A percentile compares a stretch with the other conserved stretches of the same genome.
These are phyloP conservation scores for Graptemys geographica DNA, from an alignment of 2,797 vertebrate species.

Conservation along the genomic window DNA sequence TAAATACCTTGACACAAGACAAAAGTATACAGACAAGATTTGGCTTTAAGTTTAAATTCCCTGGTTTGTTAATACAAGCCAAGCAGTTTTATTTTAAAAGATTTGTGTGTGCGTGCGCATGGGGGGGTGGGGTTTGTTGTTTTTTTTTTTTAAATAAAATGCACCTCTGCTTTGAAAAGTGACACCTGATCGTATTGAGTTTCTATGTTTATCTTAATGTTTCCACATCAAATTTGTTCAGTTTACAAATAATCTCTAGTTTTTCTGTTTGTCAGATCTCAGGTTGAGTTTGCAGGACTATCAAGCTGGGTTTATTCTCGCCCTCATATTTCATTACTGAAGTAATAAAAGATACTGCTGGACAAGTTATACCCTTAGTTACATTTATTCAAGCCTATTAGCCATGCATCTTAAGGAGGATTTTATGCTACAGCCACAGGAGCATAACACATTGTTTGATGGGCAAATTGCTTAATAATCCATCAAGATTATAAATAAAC, in stretches of 20 bases:
- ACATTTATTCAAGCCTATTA: not conserved
- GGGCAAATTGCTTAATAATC: not conserved
- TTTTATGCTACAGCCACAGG: rapidly evolving
- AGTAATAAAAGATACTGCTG: not conserved
- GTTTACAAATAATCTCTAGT: not conserved
- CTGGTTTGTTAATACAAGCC: not conserved
- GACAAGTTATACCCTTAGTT: not conserved
- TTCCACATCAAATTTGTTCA: not conserved
- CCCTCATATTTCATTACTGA: not conserved
- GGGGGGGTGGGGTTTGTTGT: no score
- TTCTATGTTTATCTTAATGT: not conserved
- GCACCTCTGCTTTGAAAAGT: not conserved
- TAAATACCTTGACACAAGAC: conserved; percentile 57
- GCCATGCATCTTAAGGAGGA: not conserved
- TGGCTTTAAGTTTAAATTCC: conserved; percentile 1
- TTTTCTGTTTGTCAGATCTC: not conserved
- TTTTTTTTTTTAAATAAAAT: not conserved
- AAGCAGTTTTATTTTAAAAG: rapidly evolving
- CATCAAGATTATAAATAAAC: not conserved
- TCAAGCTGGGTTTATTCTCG: not conserved
- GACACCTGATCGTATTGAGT: not conserved
- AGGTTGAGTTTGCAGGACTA: not conserved
- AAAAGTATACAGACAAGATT: not conserved
- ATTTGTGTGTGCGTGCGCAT: rapidly evolving
- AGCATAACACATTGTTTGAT: rapidly evolving